Conservation (phyloP, 2,797 vertebrate genomes). For the Thunnus albacares region DNA sequence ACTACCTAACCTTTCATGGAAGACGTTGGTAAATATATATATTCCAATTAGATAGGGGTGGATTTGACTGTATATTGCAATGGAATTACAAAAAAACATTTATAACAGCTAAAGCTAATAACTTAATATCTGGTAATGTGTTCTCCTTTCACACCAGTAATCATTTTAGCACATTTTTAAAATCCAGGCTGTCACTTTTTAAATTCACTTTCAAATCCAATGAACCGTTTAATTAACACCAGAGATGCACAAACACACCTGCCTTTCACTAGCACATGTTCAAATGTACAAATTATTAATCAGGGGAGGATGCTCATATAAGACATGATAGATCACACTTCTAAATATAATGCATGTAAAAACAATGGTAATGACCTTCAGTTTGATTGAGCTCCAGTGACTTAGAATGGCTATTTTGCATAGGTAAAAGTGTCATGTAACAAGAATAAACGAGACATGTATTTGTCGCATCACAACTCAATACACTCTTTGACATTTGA, state of each 20-base stretch:
- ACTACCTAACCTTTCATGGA: not conserved
- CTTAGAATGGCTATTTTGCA: slow-evolving; percentile 28
- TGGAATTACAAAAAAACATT: not conserved
- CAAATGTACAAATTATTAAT: no score
- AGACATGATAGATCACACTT: slow-evolving; percentile 4
- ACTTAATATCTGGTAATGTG: slow-evolving; percentile 20
- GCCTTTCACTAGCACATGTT: slow-evolving; percentile 12
- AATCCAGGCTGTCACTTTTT: slow-evolving; percentile 29
- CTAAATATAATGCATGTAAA: not conserved
- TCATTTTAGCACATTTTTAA: slow-evolving; percentile 36
- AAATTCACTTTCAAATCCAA: slow-evolving; percentile 55
- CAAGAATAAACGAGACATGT: slow-evolving; percentile 66
- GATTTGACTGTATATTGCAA: not conserved
- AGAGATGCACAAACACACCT: slow-evolving; percentile 28
- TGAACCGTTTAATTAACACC: slow-evolving; percentile 64
- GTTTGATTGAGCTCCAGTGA: not conserved
- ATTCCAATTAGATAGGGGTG: not conserved
- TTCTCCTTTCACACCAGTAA: slow-evolving; percentile 28
- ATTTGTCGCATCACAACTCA: slow-evolving; percentile 74
- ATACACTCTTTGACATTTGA: slow-evolving; percentile 76
- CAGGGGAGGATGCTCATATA: not conserved
- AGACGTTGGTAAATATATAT: not conserved
- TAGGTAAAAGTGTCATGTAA: slow-evolving; percentile 63
- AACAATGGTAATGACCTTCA: slow-evolving; percentile 41
- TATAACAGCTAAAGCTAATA: slow-evolving; percentile 9